A percentile compares a stretch with the other conserved stretches of the same genome.
Conservation (phyloP, 1,140 invertebrate genomes). For the Calephelis virginiensis region DNA sequence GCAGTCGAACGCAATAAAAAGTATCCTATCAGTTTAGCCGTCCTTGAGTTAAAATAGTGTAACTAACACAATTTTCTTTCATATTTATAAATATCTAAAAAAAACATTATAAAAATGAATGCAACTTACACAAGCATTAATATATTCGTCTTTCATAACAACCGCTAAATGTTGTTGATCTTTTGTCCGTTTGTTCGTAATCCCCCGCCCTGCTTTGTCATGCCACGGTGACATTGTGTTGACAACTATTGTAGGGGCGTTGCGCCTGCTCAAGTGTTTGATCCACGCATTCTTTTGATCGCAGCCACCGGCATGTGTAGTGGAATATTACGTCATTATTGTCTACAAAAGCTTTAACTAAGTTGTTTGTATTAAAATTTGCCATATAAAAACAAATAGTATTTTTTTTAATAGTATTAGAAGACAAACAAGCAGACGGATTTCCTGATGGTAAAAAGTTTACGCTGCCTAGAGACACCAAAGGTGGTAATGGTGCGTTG, state of each 20-base stretch:
- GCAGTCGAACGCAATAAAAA: too few species aligned
- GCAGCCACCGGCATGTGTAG: not conserved
- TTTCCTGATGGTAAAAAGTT: too few species aligned
- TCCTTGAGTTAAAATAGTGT: too few species aligned
- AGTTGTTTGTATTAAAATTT: too few species aligned
- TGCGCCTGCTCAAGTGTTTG: conserved; percentile 37
- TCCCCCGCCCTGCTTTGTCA: conserved; percentile 31
- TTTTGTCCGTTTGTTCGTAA: conserved; percentile 51
- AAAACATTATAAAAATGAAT: not conserved
- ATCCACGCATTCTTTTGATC: conserved; percentile 22
- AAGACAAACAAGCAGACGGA: too few species aligned
- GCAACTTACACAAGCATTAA: conserved; percentile 22
- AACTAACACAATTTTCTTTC: too few species aligned
- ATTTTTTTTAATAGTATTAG: too few species aligned
- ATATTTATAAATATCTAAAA: too few species aligned
- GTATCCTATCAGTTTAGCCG: too few species aligned
- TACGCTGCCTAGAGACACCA: too few species aligned
- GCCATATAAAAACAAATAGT: too few species aligned
- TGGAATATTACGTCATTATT: conserved; percentile 11
- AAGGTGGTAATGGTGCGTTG: too few species aligned
- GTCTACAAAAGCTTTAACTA: not conserved
- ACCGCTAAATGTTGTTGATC: conserved; percentile 45
- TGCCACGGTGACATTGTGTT: conserved; percentile 43
- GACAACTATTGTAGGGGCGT: conserved; percentile 50
- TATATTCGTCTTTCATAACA: conserved; percentile 24